phyloP scores from a whole-genome alignment of 1,140 invertebrate genomes.

The Eufriesea mexicana region DNA sequence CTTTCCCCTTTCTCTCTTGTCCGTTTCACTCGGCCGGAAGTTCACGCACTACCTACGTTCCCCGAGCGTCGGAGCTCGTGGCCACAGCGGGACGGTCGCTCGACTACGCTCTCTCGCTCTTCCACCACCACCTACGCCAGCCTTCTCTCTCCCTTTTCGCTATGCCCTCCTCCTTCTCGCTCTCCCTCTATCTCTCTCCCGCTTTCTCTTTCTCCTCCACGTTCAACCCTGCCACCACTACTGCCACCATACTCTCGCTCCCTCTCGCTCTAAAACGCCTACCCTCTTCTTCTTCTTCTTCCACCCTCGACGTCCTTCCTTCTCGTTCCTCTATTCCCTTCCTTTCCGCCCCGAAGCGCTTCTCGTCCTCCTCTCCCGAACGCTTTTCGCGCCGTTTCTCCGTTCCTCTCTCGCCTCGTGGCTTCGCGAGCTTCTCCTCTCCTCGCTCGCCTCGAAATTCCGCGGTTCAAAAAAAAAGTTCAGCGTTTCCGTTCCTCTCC shows the following conservation, averaged over 20 bases:
- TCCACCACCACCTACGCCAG: slow-evolving; percentile 65
- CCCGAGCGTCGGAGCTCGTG: slow-evolving; percentile 80
- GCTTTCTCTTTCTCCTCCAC: slow-evolving; percentile 9
- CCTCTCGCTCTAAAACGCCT: background rate
- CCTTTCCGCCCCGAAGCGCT: background rate
- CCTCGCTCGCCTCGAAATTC: slow-evolving; percentile 4
- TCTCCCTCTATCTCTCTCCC: slow-evolving; percentile 23
- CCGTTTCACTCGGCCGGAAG: slow-evolving; percentile 75
- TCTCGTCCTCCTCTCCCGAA: background rate
- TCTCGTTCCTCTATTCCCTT: background rate
- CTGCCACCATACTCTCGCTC: background rate
- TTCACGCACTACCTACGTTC: slow-evolving; percentile 80
- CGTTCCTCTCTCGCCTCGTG: slow-evolving; percentile 11
- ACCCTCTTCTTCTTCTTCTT: background rate
- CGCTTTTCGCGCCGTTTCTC: background rate
- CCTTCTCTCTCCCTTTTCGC: slow-evolving; percentile 3
- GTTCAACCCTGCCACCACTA: slow-evolving; percentile 2
- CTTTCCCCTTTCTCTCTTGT: slow-evolving; percentile 58
- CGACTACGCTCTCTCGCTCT: slow-evolving; percentile 77
- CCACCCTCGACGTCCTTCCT: background rate
- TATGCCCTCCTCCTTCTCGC: slow-evolving; percentile 25
- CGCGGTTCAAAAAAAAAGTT: too few species aligned
- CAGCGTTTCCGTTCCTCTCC: background rate
- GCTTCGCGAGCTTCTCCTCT: slow-evolving; percentile 12
- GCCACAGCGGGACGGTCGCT: slow-evolving; percentile 81